Evolutionary conservation across 1,140 invertebrate species (phyloP), one percentile per base, ranked within the genome.

Genomic region (Hestina assimilis): DNA sequence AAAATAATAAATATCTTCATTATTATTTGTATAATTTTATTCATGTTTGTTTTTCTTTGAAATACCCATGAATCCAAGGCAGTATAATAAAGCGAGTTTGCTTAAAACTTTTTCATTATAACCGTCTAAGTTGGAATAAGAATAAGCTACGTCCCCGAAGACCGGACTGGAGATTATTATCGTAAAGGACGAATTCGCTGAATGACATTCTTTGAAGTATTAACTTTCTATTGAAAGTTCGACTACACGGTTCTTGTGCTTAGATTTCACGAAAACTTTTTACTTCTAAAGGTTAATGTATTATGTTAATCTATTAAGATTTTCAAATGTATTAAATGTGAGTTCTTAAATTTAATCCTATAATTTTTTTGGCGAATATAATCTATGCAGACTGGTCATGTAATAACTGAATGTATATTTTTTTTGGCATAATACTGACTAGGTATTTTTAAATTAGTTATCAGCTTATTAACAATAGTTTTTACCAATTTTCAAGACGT

Each of bases 161-260:
- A 31, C 46, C 46, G 21, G 19, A 17, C 29, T 43, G 21, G 35
- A 48, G 48, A 51, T 57, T 62, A 51, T 47, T 54, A 57, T 62
- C 53, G 31, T 33, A 61, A 57, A 57, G 59, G 54, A 61, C 42
- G 53, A 52, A 62, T 52, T 57, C 52, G 12, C 33, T 47, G 51
- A 57, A 52, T 46, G 31, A 40, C 26, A 15, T 43, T 42, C 26
- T 57, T 57, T 57, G 53, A 57, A 47, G 47, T 61, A 47, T 45
- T 62, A 53, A 51, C 42, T 53, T 53, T 56, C 40, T 59, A 46
- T 54, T 40, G 43, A 47, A 56, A 56, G 4, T 56, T 56, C 33
- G 1, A 11, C 15, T 17, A 20, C 31, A 20, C 33, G 15, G 7
- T 12, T 38, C 31, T 50, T 26, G 11, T 8, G 31, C 14, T 50